These are phyloP conservation scores for Elachura formosa DNA, from an alignment of 2,113 vertebrate genomes.

Conservation along the genomic window DNA sequence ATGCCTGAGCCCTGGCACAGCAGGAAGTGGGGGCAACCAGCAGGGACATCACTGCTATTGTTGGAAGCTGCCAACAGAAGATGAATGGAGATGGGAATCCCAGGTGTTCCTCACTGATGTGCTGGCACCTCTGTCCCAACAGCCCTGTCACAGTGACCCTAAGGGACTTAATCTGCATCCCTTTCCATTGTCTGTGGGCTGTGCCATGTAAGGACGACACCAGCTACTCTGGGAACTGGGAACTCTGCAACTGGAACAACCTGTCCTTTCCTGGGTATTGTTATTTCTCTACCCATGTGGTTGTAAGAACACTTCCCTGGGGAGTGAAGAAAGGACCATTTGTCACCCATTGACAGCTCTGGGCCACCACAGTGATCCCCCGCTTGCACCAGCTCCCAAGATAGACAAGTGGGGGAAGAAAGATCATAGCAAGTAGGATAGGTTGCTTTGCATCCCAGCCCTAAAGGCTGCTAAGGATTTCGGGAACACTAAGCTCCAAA, in stretches of 20 bases:
- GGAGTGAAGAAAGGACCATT: background rate
- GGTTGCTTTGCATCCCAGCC: background rate
- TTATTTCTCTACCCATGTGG: background rate
- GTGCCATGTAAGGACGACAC: background rate
- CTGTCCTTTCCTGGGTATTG: background rate
- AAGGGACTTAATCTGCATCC: background rate
- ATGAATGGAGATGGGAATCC: background rate
- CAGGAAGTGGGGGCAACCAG: accelerated
- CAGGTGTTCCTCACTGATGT: accelerated
- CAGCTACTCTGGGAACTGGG: accelerated
- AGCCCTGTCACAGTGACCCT: accelerated
- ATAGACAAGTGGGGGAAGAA: background rate
- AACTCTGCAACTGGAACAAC: background rate
- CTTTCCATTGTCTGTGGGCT: accelerated
- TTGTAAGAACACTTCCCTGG: background rate
- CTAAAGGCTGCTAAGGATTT: background rate
- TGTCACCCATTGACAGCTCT: background rate
- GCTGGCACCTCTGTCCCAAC: no score
- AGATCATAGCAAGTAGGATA: accelerated
- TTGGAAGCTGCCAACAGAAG: background rate
- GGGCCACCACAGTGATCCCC: accelerated
- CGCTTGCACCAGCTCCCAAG: background rate
- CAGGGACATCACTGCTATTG: background rate
- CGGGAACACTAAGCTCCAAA: background rate
- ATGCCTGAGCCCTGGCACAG: background rate